Evolutionary conservation across 1,140 invertebrate species (phyloP).

Genomic region (Vanessa tameamea): DNA sequence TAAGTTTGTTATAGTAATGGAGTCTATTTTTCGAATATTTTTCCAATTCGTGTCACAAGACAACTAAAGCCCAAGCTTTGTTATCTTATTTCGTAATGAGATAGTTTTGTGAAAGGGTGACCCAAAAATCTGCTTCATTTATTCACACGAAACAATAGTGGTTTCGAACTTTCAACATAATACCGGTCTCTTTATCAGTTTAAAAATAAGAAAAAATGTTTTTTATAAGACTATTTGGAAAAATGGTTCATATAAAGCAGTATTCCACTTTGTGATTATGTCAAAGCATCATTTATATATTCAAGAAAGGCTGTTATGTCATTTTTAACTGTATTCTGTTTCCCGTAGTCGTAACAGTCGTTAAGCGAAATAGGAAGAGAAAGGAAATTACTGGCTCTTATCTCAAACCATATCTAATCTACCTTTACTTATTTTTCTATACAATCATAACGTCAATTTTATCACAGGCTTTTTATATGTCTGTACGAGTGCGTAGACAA

Average conservation of each 20-base stretch:
- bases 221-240: neutral
- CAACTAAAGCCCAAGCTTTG: neutral
- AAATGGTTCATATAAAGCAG: neutral
- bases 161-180: slow-evolving; percentile 14
- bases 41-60: too few relatives aligned
- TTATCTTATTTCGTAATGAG: slow-evolving; percentile 18
- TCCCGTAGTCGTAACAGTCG: neutral
- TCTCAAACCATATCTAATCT: neutral
- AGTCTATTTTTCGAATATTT: too few relatives aligned
- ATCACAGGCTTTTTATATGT: too few relatives aligned
- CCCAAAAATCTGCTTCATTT: slow-evolving; percentile 26
- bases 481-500: neutral
- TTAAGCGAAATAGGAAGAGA: slow-evolving; percentile 10
- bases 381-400: slow-evolving; percentile 14
- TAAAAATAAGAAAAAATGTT: neutral
- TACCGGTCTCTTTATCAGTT: neutral
- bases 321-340: neutral
- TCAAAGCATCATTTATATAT: neutral
- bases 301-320: neutral
- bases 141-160: slow-evolving; percentile 26
- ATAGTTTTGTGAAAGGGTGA: slow-evolving; percentile 35
- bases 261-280: too few relatives aligned
- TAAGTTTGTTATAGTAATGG: too few relatives aligned
- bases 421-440: slow-evolving; percentile 3
- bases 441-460: neutral